Conservation (phyloP, 2,113 vertebrate species). For the Dasyurus viverrinus region DNA sequence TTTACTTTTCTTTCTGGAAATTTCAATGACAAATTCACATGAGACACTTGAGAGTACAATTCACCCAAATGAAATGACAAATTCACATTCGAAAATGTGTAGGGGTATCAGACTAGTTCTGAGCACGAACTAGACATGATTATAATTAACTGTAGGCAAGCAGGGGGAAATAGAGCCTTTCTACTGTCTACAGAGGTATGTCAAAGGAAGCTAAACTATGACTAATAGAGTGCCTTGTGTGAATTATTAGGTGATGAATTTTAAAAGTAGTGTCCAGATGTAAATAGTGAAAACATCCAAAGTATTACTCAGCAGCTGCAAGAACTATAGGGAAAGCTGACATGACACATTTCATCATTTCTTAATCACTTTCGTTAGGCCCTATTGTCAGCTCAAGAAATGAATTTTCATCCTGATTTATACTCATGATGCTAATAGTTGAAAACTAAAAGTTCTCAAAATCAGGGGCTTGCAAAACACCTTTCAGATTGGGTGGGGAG, state of each 20-base stretch:
- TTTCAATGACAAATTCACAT: constrained; percentile 11
- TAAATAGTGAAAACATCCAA: constrained; percentile 83
- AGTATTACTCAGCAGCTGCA: constrained; percentile 87
- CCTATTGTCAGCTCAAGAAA: constrained; percentile 83
- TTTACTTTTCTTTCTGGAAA: constrained; percentile 26
- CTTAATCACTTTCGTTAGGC: constrained; percentile 85
- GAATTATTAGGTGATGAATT: constrained; percentile 85
- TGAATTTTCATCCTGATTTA: constrained; percentile 83
- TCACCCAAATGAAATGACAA: constrained; percentile 50
- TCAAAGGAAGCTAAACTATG: constrained; percentile 78
- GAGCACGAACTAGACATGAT: constrained; percentile 55
- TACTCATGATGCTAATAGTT: constrained; percentile 80
- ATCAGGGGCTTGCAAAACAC: constrained; percentile 79
- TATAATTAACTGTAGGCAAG: constrained; percentile 61
- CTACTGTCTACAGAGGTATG: constrained; percentile 67
- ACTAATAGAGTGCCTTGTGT: constrained; percentile 78
- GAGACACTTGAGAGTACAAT: constrained; percentile 27
- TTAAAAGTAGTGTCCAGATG: constrained; percentile 85
- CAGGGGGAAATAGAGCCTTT: constrained; percentile 67
- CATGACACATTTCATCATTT: constrained; percentile 84
- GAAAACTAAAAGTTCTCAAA: constrained; percentile 80
- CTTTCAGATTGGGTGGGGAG: constrained; percentile 77
- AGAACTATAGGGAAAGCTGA: constrained; percentile 83
- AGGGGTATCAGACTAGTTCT: constrained; percentile 63
- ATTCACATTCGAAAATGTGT: constrained; percentile 50